Base-by-base conservation (phyloP, 2,888 invertebrate species). In the Diachrysia chrysitis region DNA sequence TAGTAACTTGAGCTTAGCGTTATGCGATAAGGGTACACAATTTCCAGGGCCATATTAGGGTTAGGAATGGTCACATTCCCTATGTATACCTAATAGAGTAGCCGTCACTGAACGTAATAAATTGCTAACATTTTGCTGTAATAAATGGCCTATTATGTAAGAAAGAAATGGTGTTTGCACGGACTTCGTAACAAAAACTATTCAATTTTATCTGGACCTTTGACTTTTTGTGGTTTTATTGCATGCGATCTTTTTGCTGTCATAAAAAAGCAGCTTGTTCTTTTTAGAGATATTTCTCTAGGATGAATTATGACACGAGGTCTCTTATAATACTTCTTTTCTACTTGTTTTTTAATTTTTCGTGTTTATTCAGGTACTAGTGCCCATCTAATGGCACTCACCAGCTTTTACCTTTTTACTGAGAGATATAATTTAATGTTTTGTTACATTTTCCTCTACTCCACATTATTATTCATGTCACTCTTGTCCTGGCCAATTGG, bases 21-120 rank as follows among this genome's bases (percentile, higher is more conserved):
- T 62, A 48, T 46, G 58, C 63, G 56, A 16, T 17, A 66, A 63
- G 66, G 60, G 23, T 78, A 72, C 65, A 73, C 73, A 76, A 73
- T 73, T 76, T 67, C 66, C 69, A 79, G 73, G 53, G 67, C 61
- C 42, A 32, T 70, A 73, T 66, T 61, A 68, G 60, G 68, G 67
- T 51, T 59, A 61, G 56, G 58, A 75, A 70, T 70, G 66, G 58
- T 67, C 68, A 54, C 51, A 66, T 72, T 72, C 78, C 71, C 63
- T 66, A 66, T 70, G 25, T 21, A 35, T 61, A 58, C 35, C 53
- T 62, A 65, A 70, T 63, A 65, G 54, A 42, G 48, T 57, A 68
- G 64, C 67, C 37, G 62, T 70, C 69, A 58, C 55, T 58, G 35
- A 55, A 35, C 57, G 42, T 65, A 66, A 76, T 73, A 70, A 76